These are phyloP conservation scores for Oreochromis mossambicus DNA, from an alignment of 2,797 vertebrate species.

Conservation along the genomic window DNA sequence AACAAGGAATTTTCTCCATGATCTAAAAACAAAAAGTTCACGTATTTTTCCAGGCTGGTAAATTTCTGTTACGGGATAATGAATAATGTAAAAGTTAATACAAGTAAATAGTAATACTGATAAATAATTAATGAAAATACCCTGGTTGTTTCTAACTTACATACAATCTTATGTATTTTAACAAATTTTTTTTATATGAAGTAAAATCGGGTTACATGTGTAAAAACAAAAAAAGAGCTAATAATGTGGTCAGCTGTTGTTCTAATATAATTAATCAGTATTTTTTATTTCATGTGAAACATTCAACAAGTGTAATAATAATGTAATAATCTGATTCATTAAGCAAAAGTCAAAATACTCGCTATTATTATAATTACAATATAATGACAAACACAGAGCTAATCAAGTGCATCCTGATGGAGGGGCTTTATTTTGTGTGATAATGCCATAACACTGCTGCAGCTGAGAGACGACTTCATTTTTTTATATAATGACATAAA, in stretches of 20 bases:
- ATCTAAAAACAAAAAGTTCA: not conserved
- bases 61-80: not conserved
- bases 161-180: not conserved
- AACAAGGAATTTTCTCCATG: not conserved
- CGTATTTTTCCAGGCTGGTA: not conserved
- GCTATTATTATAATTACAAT: not conserved
- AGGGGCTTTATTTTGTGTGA: not conserved
- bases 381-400: not conserved
- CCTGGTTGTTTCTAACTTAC: not conserved
- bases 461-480: not conserved
- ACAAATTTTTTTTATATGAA: not conserved
- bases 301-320: not conserved
- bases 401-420: not conserved
- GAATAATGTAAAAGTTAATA: not conserved
- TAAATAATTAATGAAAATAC: not conserved
- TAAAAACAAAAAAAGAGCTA: not conserved
- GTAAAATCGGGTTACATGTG: not conserved
- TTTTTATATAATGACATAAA: not conserved
- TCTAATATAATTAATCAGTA: not conserved
- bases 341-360: rapidly evolving
- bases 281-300: not conserved
- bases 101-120: not conserved
- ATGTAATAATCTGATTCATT: not conserved
- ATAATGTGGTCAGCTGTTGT: not conserved
- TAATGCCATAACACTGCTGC: not conserved